Base-by-base conservation (phyloP, 2,888 invertebrate species). In the Sclerodermus sp. region DNA sequence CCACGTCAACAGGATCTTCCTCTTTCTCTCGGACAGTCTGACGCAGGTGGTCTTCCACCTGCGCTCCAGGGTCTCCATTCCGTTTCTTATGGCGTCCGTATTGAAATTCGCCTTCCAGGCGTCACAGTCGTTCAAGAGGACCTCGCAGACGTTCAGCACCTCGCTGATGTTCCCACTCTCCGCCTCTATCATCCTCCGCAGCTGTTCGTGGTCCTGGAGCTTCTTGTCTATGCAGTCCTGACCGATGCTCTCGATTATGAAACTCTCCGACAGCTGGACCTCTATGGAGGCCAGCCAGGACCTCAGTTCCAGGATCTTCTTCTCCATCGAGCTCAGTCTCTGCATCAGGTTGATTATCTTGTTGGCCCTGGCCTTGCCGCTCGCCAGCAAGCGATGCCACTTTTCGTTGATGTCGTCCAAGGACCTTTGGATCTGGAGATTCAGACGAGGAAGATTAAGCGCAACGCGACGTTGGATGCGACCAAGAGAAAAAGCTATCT, bases 21-120 rank as follows among this genome's bases (percentile, higher is more conserved):
- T 82, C 73, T 89, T 90, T 1, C 88, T 82, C 47, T 87, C 87
- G 5, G 87, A 85, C 0, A 90, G 89, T 70, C 85, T 82, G 1
- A 85, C 84, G 68, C 91, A 91, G 1, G 91, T 86, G 38, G 83
- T 83, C 66, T 87, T 89, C 92, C 92, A 92, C 56, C 91, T 84
- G 69, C 85, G 86, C 65, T 91, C 91, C 10, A 92, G 80, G 49
- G 86, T 86, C 45, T 88, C 85, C 44, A 87, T 84, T 0, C 88
- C 87, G 0, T 81, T 80, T 23, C 84, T 85, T 10, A 91, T 80
- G 45, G 85, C 84, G 32, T 87, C 85, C 0, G 87, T 84, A 55
- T 89, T 87, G 45, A 90, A 87, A 61, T 89, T 86, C 0, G 85
- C 84, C 66, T 87, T 88, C 76, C 86, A 84, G 0, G 86, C 82